Evolutionary conservation across 2,888 invertebrate genomes (phyloP).

Genomic region (Coecobrya sp.): DNA sequence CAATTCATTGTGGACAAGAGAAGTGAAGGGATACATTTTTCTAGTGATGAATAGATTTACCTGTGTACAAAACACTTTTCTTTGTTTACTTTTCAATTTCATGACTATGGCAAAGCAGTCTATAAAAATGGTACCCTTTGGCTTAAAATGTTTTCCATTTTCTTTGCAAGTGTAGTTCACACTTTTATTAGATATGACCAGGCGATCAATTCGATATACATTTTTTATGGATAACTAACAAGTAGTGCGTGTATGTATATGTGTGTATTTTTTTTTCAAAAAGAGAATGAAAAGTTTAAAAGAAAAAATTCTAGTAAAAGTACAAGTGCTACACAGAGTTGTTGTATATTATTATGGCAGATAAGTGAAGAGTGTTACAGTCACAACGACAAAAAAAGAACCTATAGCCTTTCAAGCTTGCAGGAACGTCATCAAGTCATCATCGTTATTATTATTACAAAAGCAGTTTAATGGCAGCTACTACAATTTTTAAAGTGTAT

Average conservation of each 20-base stretch:
- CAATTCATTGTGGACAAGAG: background rate
- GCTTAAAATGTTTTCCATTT: background rate
- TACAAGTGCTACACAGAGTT: background rate
- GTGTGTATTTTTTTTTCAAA: slow-evolving; percentile 4
- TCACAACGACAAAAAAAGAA: background rate
- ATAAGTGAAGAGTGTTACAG: background rate
- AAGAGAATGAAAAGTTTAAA: background rate
- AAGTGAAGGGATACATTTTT: slow-evolving; percentile 43
- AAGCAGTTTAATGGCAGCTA: background rate
- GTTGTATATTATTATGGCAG: background rate
- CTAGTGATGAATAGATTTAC: slow-evolving; percentile 11
- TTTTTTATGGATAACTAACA: slow-evolving; percentile 51
- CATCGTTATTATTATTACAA: slow-evolving; percentile 26
- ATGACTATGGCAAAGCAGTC: slow-evolving; percentile 12
- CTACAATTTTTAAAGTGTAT: slow-evolving; percentile 14
- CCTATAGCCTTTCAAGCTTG: background rate
- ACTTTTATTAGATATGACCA: slow-evolving; percentile 16
- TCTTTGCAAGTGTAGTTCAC: background rate
- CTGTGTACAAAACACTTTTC: slow-evolving; percentile 2
- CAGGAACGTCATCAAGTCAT: background rate
- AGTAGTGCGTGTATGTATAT: background rate
- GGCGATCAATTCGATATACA: slow-evolving; percentile 54
- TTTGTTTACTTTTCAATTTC: slow-evolving; percentile 55
- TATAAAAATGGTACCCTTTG: background rate
- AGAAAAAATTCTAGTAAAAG: background rate